These are phyloP conservation scores for Pelodiscus sinensis DNA, from an alignment of 2,113 vertebrate species.

Conservation along the genomic window DNA sequence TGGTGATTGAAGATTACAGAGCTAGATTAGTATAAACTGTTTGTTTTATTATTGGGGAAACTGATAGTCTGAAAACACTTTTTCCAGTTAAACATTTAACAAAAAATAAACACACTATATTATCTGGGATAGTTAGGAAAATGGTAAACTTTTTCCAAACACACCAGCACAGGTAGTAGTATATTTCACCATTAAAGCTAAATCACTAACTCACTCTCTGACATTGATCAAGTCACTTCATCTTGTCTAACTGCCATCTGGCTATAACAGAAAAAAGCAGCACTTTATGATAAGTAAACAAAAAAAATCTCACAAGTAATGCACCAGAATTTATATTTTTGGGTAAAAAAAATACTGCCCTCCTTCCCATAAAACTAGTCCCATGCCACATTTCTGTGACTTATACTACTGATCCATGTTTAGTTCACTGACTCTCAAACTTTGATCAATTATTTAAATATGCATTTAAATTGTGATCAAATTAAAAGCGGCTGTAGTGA, in stretches of 20 bases:
- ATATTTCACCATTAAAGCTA: background rate
- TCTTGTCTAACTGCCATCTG: background rate
- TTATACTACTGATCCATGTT: background rate
- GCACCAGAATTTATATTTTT: background rate
- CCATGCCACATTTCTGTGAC: background rate
- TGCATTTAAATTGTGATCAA: background rate
- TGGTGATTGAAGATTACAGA: background rate
- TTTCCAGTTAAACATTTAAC: background rate
- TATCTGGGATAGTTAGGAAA: background rate
- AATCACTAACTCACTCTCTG: background rate
- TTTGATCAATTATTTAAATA: background rate
- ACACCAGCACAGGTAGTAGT: background rate
- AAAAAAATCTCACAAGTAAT: background rate
- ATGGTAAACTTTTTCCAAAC: background rate
- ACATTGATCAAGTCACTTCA: background rate
- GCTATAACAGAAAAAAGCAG: rapidly evolving
- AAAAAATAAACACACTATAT: background rate
- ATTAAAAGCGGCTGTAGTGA: background rate
- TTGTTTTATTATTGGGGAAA: background rate
- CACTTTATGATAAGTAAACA: background rate
- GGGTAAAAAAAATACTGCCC: background rate
- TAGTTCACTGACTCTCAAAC: background rate
- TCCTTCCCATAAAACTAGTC: background rate
- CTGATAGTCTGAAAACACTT: background rate
- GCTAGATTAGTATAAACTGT: background rate